Evolutionary conservation across 2,888 invertebrate species (phyloP), one percentile per base, ranked within the genome.

Genomic region (Agrotis puta): DNA sequence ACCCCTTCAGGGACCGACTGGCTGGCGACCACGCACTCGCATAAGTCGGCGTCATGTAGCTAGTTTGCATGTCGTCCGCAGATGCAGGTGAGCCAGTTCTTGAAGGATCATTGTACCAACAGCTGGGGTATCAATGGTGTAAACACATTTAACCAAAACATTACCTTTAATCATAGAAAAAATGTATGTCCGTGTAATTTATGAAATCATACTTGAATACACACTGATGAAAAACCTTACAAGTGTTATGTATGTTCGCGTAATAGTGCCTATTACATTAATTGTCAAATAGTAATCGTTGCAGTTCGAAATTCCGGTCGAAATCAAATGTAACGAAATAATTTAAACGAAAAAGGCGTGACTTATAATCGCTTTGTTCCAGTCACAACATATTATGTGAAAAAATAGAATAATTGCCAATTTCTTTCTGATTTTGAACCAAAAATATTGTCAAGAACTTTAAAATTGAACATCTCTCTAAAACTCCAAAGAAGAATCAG

Each of bases 341-440:
- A 54, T 53, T 24, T 18, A 54, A 18, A 54, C 18, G 0, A 18
- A 27, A n/a, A 27, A 27, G 27, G 2, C 27, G 27, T 1, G 7
- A 27, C 24, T 11, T 54, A 4, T 18, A 27, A 18, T 5, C 9
- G 18, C 27, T 11, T 5, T 27, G 14, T n/a, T 27, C 18, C 11
- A 27, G 16, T 16, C 22, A 22, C 22, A 22, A 2, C 51, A 51
- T 51, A 9, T 6, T 3, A 48, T 9, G 9, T 16, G 4, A 27
- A 11, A 20, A 50, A 20, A 2, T 27, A 1, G 2, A 61, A 0
- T 4, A 14, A 11, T 27, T 48, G 16, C n/a, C 20, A 0, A 22
- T 24, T 2, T 47, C 7, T 22, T 39, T n/a, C 27, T 54, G 45
- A 47, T 45, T 65, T 68, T 53, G 66, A 53, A 56, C 22, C 18